These are phyloP conservation scores for Calosoma granatense DNA, from an alignment of 1,140 invertebrate species.

Conservation along the genomic window DNA sequence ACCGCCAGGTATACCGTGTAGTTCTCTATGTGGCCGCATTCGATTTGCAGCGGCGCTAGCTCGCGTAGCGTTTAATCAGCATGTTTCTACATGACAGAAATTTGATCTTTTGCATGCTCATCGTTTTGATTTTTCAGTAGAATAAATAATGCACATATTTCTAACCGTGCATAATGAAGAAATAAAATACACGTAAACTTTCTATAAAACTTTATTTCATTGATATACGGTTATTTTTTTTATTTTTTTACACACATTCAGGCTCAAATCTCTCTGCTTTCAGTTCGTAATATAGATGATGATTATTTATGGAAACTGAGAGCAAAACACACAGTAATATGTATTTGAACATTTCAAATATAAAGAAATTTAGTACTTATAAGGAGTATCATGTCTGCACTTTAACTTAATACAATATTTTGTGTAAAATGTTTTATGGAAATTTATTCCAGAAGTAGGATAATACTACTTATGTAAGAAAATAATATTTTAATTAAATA, in stretches of 20 bases:
- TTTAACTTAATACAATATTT: background rate
- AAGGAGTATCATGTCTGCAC: background rate
- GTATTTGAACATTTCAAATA: slow-evolving; percentile 3
- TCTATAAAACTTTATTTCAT: slow-evolving; percentile 9
- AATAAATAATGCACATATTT: background rate
- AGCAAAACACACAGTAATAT: slow-evolving; percentile 2
- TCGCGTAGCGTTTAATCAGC: background rate
- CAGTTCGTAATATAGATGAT: background rate
- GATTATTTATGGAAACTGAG: slow-evolving; percentile 5
- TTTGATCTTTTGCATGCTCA: background rate
- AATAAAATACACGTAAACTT: background rate
- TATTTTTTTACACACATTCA: slow-evolving; percentile 7
- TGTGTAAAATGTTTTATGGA: too few relatives aligned
- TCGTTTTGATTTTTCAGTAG: background rate
- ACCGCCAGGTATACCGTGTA: background rate
- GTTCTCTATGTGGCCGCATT: background rate
- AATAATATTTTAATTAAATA: too few relatives aligned
- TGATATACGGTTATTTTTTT: slow-evolving; percentile 5
- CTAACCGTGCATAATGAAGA: background rate
- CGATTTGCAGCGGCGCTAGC: background rate
- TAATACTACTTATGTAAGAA: too few relatives aligned
- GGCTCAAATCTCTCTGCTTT: background rate
- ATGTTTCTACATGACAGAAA: background rate
- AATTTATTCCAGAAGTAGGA: too few relatives aligned
- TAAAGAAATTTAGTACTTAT: slow-evolving; percentile 3